Conservation (phyloP, 2,888 invertebrate species). For the Chorisops tibialis region DNA sequence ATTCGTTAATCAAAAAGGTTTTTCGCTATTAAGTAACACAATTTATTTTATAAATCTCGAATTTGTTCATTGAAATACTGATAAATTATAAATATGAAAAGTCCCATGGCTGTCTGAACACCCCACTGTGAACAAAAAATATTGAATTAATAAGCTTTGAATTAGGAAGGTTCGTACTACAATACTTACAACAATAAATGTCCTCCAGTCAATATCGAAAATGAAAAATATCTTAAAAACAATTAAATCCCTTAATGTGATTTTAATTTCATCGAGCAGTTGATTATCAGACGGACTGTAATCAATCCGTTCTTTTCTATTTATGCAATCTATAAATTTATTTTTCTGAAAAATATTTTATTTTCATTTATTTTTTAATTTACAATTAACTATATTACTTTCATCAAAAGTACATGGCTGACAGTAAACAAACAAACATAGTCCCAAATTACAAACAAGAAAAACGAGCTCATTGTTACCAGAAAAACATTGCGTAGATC, state of each 20-base stretch:
- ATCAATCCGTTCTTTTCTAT: background rate
- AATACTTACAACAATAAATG: slow-evolving; percentile 18
- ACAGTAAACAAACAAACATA: background rate
- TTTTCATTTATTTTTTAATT: background rate
- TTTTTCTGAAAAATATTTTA: slow-evolving; percentile 1
- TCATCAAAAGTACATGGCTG: background rate
- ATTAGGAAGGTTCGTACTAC: background rate
- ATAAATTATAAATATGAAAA: slow-evolving; percentile 1
- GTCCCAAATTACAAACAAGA: slow-evolving; percentile 5
- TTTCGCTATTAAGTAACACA: too few relatives aligned
- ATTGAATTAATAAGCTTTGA: background rate
- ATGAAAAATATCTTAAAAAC: slow-evolving; percentile 20
- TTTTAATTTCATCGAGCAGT: background rate
- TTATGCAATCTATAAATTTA: background rate
- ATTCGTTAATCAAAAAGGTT: too few relatives aligned
- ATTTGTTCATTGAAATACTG: slow-evolving; percentile 6
- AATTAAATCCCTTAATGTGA: background rate
- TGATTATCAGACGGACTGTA: background rate
- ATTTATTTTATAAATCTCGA: too few relatives aligned
- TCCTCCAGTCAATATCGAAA: slow-evolving; percentile 15
- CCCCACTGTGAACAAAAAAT: background rate
- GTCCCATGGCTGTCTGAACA: background rate
- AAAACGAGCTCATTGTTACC: background rate
- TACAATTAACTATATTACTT: background rate
- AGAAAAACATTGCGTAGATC: slow-evolving; percentile 7